phyloP scores from a whole-genome alignment of 2,797 vertebrate genomes.

The Chelon labrosus region DNA sequence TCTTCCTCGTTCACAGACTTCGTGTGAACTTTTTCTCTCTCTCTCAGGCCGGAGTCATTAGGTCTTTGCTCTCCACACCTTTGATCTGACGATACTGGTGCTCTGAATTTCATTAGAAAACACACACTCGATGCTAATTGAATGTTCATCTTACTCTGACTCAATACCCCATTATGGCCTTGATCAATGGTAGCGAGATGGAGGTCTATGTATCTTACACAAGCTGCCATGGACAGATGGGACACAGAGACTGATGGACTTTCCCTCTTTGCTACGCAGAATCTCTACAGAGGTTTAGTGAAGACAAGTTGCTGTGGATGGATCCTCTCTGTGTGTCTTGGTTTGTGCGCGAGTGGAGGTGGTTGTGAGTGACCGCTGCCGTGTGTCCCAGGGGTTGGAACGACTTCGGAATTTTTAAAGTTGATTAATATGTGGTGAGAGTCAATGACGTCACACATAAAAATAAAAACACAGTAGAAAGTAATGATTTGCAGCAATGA shows the following conservation, averaged over 20 bases:
- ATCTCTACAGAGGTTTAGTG: slow-evolving; percentile 25
- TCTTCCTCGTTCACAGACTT: background rate
- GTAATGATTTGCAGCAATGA: too few relatives aligned
- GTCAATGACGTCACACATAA: too few relatives aligned
- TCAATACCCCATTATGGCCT: slow-evolving; percentile 68
- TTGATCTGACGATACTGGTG: slow-evolving; percentile 44
- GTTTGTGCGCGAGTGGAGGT: background rate
- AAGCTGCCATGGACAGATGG: slow-evolving; percentile 31
- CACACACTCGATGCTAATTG: slow-evolving; percentile 65
- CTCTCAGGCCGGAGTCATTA: background rate
- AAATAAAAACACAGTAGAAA: too few relatives aligned
- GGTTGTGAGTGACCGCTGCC: slow-evolving; percentile 5
- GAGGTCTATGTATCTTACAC: slow-evolving; percentile 54
- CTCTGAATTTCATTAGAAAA: slow-evolving; percentile 68
- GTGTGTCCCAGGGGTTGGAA: too few relatives aligned
- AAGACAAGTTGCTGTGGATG: slow-evolving; percentile 16
- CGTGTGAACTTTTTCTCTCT: background rate
- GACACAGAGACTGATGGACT: slow-evolving; percentile 54
- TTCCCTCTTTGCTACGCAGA: slow-evolving; percentile 42
- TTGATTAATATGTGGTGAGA: too few relatives aligned
- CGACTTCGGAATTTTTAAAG: too few relatives aligned
- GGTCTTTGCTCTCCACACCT: slow-evolving; percentile 40
- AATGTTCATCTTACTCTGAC: slow-evolving; percentile 60
- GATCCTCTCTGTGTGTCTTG: slow-evolving; percentile 12
- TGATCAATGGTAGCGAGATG: slow-evolving; percentile 68